Percentiles rank a stretch among this genome's conserved stretches.
phyloP scores from a whole-genome alignment of 2,888 invertebrate species.

The Nymphalis c-album region DNA sequence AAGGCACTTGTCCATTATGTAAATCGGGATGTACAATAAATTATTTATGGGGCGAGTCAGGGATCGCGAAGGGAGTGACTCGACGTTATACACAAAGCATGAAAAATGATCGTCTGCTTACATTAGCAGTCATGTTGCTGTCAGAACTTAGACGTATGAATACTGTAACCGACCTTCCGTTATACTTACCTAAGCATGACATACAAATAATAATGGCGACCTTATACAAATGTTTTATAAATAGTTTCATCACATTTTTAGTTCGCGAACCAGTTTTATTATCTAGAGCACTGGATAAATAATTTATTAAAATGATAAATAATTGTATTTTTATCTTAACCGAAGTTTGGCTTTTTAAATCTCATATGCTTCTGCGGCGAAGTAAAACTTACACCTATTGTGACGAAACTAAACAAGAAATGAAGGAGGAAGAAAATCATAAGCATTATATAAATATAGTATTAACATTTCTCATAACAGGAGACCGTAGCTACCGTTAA shows the following conservation, averaged over 20 bases:
- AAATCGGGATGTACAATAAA: slow-evolving; percentile 43
- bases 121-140: slow-evolving; percentile 39
- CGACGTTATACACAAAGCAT: slow-evolving; percentile 54
- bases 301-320: no score
- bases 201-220: slow-evolving; percentile 21
- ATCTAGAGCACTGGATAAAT: background rate
- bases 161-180: slow-evolving; percentile 31
- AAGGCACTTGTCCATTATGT: slow-evolving; percentile 41
- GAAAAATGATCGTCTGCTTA: slow-evolving; percentile 57
- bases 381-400: no score
- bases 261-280: background rate
- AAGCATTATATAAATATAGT: no score
- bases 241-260: background rate
- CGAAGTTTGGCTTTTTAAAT: no score
- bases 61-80: slow-evolving; percentile 24
- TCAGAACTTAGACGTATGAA: slow-evolving; percentile 37
- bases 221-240: background rate
- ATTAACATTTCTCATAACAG: no score
- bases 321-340: no score
- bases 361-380: no score
- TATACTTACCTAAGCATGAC: slow-evolving; percentile 16
- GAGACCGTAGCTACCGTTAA: no score
- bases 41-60: slow-evolving; percentile 40
- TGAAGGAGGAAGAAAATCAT: no score
- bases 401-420: no score